Percentiles rank a stretch among this genome's conserved stretches.
Evolutionary conservation across 1,140 invertebrate species (phyloP).

Genomic region (Bombus confusus): DNA sequence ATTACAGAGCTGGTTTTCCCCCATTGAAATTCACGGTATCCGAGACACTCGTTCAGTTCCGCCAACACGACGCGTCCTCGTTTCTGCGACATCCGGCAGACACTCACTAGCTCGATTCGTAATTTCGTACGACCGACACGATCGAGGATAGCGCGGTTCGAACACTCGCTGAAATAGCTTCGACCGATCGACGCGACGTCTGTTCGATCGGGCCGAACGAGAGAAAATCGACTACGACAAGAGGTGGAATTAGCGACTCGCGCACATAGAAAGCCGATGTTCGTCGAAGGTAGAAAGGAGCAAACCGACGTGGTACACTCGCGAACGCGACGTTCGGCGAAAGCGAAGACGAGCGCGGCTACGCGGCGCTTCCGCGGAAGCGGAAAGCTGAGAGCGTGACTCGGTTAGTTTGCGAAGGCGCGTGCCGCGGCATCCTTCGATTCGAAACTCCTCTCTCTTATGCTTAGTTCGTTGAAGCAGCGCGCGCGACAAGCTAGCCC

Average conservation of each 20-base stretch:
- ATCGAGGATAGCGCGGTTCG: too few species aligned
- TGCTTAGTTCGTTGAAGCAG: constrained; percentile 33
- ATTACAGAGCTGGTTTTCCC: neutral
- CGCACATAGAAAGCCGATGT: too few species aligned
- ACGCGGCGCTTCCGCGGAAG: neutral
- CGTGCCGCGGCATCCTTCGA: constrained; percentile 52
- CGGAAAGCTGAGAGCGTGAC: constrained; percentile 22
- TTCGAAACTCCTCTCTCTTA: constrained; percentile 31
- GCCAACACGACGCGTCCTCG: neutral
- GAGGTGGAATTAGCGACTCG: too few species aligned
- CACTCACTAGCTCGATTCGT: neutral
- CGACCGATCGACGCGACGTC: too few species aligned
- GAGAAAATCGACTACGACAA: too few species aligned
- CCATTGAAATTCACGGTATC: neutral
- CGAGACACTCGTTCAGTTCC: constrained; percentile 8
- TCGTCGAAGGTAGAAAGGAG: neutral
- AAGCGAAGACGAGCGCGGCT: neutral
- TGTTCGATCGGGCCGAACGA: too few species aligned
- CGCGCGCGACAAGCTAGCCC: constrained; percentile 33
- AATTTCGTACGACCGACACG: neutral
- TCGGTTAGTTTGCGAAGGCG: constrained; percentile 54
- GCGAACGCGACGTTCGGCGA: neutral
- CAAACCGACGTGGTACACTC: neutral
- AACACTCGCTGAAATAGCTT: too few species aligned
- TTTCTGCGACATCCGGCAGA: neutral